A percentile compares a stretch with the other conserved stretches of the same genome.
Evolutionary conservation across 37 sponge, comb jelly and placozoan species (phyloP).

Genomic region (Mnemiopsis leidyi): DNA sequence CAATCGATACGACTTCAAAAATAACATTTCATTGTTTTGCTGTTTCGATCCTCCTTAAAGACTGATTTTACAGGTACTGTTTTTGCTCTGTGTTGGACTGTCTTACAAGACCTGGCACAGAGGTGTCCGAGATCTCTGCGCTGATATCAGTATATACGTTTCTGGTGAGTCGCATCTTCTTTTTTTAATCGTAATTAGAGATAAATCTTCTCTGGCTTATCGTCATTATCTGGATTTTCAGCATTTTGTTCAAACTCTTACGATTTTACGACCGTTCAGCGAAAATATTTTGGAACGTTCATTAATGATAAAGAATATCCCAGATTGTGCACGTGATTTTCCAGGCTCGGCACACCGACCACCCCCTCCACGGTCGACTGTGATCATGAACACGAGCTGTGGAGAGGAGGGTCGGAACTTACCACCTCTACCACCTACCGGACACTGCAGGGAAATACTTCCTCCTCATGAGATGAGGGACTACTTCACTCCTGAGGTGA

Average conservation of each 20-base stretch:
- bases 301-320: too few species aligned
- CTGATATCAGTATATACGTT: not conserved
- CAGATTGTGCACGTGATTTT: not conserved
- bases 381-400: not conserved
- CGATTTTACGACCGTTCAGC: too few species aligned
- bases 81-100: constrained; percentile 7
- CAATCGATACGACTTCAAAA: too few species aligned
- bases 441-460: not conserved
- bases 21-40: too few species aligned
- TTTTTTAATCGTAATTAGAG: too few species aligned
- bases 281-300: too few species aligned
- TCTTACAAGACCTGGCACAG: constrained; percentile 16
- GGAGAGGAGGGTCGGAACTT: not conserved
- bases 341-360: not conserved
- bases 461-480: not conserved
- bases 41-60: too few species aligned
- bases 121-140: not conserved
- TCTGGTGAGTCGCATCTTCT: not conserved
- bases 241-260: too few species aligned
- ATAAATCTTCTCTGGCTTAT: too few species aligned
- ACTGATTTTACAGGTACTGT: not conserved
- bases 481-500: not conserved
- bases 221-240: too few species aligned
- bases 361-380: not conserved
- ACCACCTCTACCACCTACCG: not conserved